Evolutionary conservation across 2,797 vertebrate species (phyloP).

Genomic region (Pseudocheirus occidentalis): DNA sequence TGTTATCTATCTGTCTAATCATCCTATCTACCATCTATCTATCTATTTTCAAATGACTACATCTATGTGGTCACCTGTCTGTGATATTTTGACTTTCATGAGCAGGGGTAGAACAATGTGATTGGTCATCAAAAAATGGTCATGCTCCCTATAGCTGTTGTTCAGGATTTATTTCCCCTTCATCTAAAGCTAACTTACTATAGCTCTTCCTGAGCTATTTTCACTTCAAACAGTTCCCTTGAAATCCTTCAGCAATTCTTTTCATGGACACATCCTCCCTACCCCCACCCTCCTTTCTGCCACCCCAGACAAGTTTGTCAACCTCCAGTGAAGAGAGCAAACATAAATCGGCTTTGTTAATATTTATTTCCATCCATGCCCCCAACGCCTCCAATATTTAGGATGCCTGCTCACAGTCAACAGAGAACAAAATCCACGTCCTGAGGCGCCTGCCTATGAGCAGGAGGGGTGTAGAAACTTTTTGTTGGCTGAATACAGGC

Average conservation of each 20-base stretch:
- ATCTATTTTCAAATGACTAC: neutral
- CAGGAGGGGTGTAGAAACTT: neutral
- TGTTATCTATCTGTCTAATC: neutral
- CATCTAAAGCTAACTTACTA: neutral
- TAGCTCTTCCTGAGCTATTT: neutral
- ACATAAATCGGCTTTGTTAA: conserved; percentile 62
- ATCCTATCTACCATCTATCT: neutral
- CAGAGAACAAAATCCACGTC: conserved; percentile 50
- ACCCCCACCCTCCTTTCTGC: neutral
- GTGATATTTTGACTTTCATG: neutral
- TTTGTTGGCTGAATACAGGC: neutral
- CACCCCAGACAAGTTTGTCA: conserved; percentile 10
- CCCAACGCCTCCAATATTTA: neutral
- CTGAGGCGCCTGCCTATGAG: neutral
- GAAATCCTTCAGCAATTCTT: neutral
- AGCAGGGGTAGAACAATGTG: neutral
- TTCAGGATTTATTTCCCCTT: neutral
- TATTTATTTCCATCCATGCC: conserved; percentile 51
- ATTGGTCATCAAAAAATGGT: neutral
- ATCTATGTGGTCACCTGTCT: neutral
- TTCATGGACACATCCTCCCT: neutral
- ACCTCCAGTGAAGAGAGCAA: conserved; percentile 52
- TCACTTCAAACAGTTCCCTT: neutral
- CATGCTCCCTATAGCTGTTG: neutral
- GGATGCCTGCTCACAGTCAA: conserved; percentile 18